Evolutionary conservation across 2,113 vertebrate genomes (phyloP).

Genomic region (Synodontis membranacea): DNA sequence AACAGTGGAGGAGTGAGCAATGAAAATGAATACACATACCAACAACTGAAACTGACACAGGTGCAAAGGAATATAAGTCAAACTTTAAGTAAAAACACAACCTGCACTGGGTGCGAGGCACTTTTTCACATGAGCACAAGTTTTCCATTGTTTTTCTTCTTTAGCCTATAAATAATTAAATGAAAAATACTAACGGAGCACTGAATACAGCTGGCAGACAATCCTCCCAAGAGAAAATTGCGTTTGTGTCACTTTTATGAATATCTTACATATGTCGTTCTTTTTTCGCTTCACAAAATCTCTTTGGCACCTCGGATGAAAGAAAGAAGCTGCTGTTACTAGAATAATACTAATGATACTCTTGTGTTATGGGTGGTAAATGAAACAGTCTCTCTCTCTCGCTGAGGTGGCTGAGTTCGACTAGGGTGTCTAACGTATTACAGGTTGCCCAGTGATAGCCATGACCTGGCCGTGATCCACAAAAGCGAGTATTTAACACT

Average conservation of each 20-base stretch:
- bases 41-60: constrained; percentile 20
- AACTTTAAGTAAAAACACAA: background rate
- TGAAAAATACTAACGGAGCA: background rate
- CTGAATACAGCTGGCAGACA: background rate
- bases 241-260: background rate
- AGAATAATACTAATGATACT: background rate
- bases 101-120: background rate
- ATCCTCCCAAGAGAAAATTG: background rate
- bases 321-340: background rate
- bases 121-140: background rate
- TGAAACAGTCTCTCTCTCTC: constrained; percentile 1
- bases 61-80: constrained; percentile 5
- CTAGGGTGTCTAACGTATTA: constrained; percentile 18
- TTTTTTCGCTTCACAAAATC: background rate
- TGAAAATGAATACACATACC: constrained; percentile 6
- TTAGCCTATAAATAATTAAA: background rate
- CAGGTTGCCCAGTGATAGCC: constrained; percentile 7
- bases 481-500: constrained; percentile 42
- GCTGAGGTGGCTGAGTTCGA: constrained; percentile 13
- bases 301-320: background rate
- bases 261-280: too few species aligned
- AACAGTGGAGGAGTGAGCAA: background rate
- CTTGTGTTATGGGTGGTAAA: background rate
- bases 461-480: constrained; percentile 36
- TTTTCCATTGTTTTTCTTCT: background rate